These are phyloP conservation scores for Alosa alosa DNA, from an alignment of 2,113 vertebrate species.

Conservation along the genomic window DNA sequence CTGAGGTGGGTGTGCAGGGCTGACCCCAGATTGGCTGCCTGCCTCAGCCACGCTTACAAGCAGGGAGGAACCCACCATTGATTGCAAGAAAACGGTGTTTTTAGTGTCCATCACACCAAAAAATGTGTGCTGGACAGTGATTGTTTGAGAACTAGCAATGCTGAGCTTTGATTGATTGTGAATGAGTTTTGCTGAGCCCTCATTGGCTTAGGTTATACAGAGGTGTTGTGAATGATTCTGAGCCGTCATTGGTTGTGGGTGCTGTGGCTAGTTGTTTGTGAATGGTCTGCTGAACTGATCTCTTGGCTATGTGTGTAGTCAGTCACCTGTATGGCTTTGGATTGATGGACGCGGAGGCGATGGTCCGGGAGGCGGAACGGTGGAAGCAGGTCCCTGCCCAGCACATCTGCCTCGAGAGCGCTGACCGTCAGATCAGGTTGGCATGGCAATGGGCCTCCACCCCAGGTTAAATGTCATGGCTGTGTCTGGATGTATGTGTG, in stretches of 20 bases:
- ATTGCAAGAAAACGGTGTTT: too few species aligned
- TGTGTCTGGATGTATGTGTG: slow-evolving; percentile 7
- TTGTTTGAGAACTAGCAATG: too few species aligned
- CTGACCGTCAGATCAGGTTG: slow-evolving; percentile 96
- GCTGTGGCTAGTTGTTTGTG: background rate
- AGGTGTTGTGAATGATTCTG: too few species aligned
- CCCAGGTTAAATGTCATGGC: slow-evolving; percentile 1
- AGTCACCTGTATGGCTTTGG: slow-evolving; percentile 93
- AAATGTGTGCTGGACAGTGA: too few species aligned
- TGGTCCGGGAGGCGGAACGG: slow-evolving; percentile 95
- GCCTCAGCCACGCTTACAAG: background rate
- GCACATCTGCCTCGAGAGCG: slow-evolving; percentile 93
- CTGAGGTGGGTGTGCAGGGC: background rate
- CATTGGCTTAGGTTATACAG: too few species aligned
- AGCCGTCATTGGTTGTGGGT: too few species aligned
- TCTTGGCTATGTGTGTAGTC: slow-evolving; percentile 52
- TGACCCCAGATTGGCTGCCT: background rate
- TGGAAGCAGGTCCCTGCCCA: slow-evolving; percentile 93
- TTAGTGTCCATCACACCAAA: too few species aligned
- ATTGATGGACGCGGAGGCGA: slow-evolving; percentile 97
- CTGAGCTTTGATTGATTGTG: too few species aligned
- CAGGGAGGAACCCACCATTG: background rate
- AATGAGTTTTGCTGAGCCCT: too few species aligned
- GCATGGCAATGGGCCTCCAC: slow-evolving; percentile 11
- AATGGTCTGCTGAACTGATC: background rate